Conservation (phyloP, 1,140 invertebrate species). For the Bombus waltoni region DNA sequence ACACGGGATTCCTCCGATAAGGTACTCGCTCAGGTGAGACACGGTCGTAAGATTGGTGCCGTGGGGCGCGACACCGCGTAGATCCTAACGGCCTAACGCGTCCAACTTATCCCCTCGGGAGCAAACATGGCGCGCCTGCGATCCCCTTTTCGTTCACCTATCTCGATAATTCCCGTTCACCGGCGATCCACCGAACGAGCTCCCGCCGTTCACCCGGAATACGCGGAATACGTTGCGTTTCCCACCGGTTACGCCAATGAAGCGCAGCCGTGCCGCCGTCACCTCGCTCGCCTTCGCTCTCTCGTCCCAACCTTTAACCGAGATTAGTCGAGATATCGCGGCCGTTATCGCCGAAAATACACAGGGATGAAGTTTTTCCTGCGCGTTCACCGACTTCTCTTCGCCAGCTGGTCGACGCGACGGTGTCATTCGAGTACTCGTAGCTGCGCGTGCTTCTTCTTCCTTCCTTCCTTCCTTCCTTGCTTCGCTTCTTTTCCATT, state of each 20-base stretch:
- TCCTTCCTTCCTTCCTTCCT: too few relatives aligned
- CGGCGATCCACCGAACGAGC: not conserved
- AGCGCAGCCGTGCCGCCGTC: too few relatives aligned
- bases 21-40: conserved; percentile 70
- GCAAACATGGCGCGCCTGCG: not conserved
- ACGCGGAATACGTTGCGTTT: not conserved
- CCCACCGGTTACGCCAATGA: conserved; percentile 29
- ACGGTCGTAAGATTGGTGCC: conserved; percentile 45
- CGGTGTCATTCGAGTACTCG: too few relatives aligned
- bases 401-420: conserved; percentile 5
- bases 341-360: conserved; percentile 68
- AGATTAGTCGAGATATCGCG: conserved; percentile 67
- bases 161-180: not conserved
- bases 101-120: not conserved
- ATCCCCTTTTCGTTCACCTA: not conserved
- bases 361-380: conserved; percentile 62
- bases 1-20: conserved; percentile 75
- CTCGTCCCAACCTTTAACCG: conserved; percentile 47
- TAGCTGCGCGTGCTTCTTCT: not conserved
- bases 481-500: not conserved
- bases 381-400: conserved; percentile 59
- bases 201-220: not conserved
- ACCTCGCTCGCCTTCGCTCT: not conserved
- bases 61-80: not conserved
- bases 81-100: not conserved